These are phyloP conservation scores for Heliconius nattereri DNA, from an alignment of 1,140 invertebrate genomes.

Conservation along the genomic window DNA sequence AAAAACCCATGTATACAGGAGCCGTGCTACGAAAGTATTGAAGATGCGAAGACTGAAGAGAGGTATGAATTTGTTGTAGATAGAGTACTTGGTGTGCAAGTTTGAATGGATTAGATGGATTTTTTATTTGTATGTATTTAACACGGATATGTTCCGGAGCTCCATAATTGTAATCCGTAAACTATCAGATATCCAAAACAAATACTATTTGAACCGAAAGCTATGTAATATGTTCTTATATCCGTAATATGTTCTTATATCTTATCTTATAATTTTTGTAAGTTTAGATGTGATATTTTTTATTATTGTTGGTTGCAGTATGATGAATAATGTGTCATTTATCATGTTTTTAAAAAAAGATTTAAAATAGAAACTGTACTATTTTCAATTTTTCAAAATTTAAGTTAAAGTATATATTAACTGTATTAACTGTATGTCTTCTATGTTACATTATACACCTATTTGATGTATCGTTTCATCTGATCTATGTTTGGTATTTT, in stretches of 20 bases:
- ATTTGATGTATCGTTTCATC: not conserved
- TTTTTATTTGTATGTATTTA: not conserved
- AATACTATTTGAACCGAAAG: too few species aligned
- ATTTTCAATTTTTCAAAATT: not conserved
- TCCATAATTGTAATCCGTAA: too few species aligned
- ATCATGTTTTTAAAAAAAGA: not conserved
- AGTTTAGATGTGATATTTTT: not conserved
- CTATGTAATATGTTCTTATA: too few species aligned
- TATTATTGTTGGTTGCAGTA: not conserved
- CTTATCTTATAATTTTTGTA: not conserved
- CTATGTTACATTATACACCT: too few species aligned
- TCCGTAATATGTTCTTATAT: too few species aligned
- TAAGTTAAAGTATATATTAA: not conserved
- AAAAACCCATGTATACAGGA: conserved; percentile 67
- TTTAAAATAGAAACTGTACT: too few species aligned
- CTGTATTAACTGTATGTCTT: not conserved
- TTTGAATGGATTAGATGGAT: conserved; percentile 62
- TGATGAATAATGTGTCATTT: not conserved
- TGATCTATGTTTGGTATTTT: not conserved
- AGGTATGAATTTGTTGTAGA: conserved; percentile 86
- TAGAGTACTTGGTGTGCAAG: conserved; percentile 85
- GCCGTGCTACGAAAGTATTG: conserved; percentile 49
- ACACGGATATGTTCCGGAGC: too few species aligned
- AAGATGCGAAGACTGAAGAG: conserved; percentile 66
- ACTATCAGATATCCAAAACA: too few species aligned